Percentiles rank a stretch among this genome's conserved stretches.
phyloP scores from a whole-genome alignment of 2,797 vertebrate genomes.

The Sarcoramphus papa region DNA sequence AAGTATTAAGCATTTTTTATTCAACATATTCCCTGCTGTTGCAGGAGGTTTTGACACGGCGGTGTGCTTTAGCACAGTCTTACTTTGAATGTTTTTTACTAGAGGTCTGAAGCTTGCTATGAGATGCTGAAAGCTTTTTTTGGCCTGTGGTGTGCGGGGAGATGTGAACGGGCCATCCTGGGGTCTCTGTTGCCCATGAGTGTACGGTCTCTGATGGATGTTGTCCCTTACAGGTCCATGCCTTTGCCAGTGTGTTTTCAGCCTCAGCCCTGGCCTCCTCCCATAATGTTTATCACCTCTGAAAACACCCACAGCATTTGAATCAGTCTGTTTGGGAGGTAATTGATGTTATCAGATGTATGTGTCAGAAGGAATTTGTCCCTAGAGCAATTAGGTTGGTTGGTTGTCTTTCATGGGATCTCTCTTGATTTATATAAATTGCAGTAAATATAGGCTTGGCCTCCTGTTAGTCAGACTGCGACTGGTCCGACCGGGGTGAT shows the following conservation, averaged over 20 bases:
- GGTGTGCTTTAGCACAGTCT: neutral
- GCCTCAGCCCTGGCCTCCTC: neutral
- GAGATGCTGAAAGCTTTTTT: neutral
- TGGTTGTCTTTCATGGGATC: constrained; percentile 36
- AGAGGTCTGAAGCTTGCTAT: neutral
- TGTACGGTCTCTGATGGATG: rapidly evolving
- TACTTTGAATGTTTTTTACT: neutral
- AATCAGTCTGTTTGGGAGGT: constrained; percentile 24
- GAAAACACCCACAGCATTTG: constrained; percentile 31
- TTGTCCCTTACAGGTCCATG: neutral
- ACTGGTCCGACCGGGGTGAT: neutral
- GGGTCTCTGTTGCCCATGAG: neutral
- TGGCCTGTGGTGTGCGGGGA: neutral
- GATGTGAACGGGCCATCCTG: neutral
- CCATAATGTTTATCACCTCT: constrained; percentile 34
- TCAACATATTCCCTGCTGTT: neutral
- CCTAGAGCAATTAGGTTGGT: constrained; percentile 27
- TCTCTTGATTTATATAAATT: constrained; percentile 51
- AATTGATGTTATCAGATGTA: constrained; percentile 40
- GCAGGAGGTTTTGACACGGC: neutral
- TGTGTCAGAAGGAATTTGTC: constrained; percentile 57
- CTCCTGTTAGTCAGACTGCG: constrained; percentile 39
- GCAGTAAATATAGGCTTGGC: constrained; percentile 54
- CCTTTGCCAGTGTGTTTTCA: neutral
- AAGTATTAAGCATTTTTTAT: neutral